These are phyloP conservation scores for Aldrovandia affinis DNA, from an alignment of 2,797 vertebrate species.

Conservation along the genomic window DNA sequence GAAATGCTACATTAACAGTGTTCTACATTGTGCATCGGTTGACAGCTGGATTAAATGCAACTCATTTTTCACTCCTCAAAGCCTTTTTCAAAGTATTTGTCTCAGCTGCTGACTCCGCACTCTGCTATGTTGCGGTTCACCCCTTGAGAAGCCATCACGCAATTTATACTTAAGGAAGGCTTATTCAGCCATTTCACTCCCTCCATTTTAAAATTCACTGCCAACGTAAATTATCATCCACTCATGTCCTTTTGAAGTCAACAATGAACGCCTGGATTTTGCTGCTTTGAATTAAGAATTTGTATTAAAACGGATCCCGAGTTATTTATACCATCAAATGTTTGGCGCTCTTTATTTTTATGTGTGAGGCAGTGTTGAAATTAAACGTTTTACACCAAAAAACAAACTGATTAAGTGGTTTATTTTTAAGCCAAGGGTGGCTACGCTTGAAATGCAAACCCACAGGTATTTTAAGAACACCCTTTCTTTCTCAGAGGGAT, in stretches of 20 bases:
- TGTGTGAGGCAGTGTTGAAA: neutral
- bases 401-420: neutral
- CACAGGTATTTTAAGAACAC: neutral
- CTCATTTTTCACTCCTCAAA: constrained; percentile 29
- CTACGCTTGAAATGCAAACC: neutral
- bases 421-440: neutral
- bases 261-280: neutral
- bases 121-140: constrained; percentile 67
- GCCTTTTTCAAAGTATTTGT: constrained; percentile 43
- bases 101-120: constrained; percentile 67
- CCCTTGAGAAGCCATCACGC: constrained; percentile 67
- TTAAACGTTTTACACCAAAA: neutral
- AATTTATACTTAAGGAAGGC: constrained; percentile 65
- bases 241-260: constrained; percentile 48
- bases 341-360: neutral
- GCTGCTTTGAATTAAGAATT: neutral
- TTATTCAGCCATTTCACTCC: constrained; percentile 64
- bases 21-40: neutral
- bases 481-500: neutral
- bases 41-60: constrained; percentile 16
- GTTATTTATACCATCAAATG: neutral
- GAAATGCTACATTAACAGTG: neutral
- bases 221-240: constrained; percentile 61
- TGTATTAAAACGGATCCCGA: neutral
- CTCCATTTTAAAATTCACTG: constrained; percentile 49